Evolutionary conservation across 2,888 invertebrate species (phyloP).

Genomic region (Zelleria hepariella): DNA sequence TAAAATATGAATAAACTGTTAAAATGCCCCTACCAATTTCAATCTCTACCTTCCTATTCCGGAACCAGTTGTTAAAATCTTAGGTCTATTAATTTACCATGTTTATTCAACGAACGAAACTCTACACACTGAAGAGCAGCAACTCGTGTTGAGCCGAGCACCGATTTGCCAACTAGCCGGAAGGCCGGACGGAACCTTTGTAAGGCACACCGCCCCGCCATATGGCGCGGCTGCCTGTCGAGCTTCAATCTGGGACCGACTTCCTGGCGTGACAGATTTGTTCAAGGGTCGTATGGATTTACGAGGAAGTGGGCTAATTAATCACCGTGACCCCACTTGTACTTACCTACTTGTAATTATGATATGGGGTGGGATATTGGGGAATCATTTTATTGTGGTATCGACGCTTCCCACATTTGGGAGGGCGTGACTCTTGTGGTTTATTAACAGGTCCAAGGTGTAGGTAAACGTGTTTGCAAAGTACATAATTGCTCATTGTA

Average conservation of each 20-base stretch:
- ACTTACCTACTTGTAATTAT: background rate
- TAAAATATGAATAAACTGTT: too few species aligned
- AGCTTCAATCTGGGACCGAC: background rate
- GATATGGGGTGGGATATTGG: background rate
- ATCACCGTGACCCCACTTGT: background rate
- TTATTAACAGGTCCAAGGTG: too few species aligned
- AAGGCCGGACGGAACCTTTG: slow-evolving; percentile 35
- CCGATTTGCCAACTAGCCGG: too few species aligned
- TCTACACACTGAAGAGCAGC: slow-evolving; percentile 11
- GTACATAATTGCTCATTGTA: too few species aligned
- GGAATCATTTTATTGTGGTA: too few species aligned
- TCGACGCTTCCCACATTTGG: too few species aligned
- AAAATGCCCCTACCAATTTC: too few species aligned
- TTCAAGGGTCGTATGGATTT: background rate
- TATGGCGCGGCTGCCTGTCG: slow-evolving; percentile 22
- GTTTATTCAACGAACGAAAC: background rate
- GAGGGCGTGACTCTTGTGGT: too few species aligned
- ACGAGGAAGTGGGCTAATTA: background rate
- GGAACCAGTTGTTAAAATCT: too few species aligned
- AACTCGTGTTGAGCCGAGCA: slow-evolving; percentile 32
- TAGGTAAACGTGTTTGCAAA: too few species aligned
- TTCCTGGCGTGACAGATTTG: slow-evolving; percentile 8
- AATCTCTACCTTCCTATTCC: too few species aligned
- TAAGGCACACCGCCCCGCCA: slow-evolving; percentile 35
- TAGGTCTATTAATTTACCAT: too few species aligned